phyloP scores from a whole-genome alignment of 2,113 vertebrate species.

The Phodopus roborovskii region DNA sequence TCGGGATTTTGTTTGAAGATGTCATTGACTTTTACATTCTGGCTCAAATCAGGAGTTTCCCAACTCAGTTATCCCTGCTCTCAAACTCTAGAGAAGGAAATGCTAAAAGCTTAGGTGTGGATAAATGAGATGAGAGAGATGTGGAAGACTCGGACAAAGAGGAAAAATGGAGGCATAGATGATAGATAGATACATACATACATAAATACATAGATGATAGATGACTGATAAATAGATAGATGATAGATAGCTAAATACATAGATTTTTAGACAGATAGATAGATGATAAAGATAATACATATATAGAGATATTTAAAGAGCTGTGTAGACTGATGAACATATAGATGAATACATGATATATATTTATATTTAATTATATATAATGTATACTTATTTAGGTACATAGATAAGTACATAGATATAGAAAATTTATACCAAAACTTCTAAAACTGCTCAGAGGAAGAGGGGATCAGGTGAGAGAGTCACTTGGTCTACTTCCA shows the following conservation, averaged over 20 bases:
- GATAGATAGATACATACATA: no score
- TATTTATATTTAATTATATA: background rate
- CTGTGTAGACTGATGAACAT: background rate
- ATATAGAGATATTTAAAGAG: background rate
- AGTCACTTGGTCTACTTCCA: fast-evolving
- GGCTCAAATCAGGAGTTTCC: background rate
- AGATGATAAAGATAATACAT: background rate
- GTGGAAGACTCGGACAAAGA: background rate
- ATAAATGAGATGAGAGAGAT: background rate
- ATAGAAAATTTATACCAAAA: background rate
- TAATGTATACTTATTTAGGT: background rate
- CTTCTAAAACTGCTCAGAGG: background rate
- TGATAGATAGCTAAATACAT: background rate
- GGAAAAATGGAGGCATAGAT: background rate
- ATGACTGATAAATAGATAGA: background rate
- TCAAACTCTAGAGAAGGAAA: background rate
- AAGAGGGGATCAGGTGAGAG: background rate
- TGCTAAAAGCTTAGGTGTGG: background rate
- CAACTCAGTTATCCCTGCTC: background rate
- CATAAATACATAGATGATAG: no score
- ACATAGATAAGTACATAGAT: background rate
- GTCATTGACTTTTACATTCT: background rate
- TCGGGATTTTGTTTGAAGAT: background rate
- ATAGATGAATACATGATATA: background rate
- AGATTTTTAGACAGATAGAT: background rate